phyloP scores from a whole-genome alignment of 2,888 invertebrate species.

The Mythimna albipuncta region DNA sequence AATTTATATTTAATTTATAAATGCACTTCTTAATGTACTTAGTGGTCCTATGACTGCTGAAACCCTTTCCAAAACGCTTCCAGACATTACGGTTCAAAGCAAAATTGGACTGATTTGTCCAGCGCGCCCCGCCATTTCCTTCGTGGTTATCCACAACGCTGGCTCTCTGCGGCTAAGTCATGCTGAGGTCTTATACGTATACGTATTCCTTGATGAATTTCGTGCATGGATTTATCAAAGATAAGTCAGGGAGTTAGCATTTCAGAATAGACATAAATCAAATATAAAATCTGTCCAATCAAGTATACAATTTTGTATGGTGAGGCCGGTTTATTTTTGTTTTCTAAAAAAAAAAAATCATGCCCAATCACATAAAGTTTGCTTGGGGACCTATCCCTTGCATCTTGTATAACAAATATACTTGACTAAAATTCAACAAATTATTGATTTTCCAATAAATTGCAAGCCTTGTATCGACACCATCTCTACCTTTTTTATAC shows the following conservation, averaged over 20 bases:
- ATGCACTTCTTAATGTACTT: not conserved
- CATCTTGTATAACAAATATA: no score
- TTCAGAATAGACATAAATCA: not conserved
- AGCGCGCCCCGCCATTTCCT: constrained; percentile 23
- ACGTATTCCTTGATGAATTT: constrained; percentile 37
- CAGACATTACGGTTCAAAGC: not conserved
- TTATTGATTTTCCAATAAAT: not conserved
- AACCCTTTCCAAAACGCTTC: not conserved
- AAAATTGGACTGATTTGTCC: constrained; percentile 39
- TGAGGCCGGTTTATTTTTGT: no score
- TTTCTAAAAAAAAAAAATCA: no score
- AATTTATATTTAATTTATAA: not conserved
- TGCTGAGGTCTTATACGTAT: constrained; percentile 6
- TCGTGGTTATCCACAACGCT: constrained; percentile 22
- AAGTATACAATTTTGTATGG: no score
- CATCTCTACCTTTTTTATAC: not conserved
- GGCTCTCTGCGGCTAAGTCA: constrained; percentile 8
- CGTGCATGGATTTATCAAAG: constrained; percentile 12
- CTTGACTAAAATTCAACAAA: no score
- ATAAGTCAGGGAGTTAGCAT: not conserved
- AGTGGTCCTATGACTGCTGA: not conserved
- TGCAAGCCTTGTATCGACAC: not conserved
- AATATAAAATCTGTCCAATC: no score
- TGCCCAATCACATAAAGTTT: no score
- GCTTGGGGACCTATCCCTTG: no score